phyloP scores from a whole-genome alignment of 1,140 invertebrate genomes.

The Bradysia coprophila region DNA sequence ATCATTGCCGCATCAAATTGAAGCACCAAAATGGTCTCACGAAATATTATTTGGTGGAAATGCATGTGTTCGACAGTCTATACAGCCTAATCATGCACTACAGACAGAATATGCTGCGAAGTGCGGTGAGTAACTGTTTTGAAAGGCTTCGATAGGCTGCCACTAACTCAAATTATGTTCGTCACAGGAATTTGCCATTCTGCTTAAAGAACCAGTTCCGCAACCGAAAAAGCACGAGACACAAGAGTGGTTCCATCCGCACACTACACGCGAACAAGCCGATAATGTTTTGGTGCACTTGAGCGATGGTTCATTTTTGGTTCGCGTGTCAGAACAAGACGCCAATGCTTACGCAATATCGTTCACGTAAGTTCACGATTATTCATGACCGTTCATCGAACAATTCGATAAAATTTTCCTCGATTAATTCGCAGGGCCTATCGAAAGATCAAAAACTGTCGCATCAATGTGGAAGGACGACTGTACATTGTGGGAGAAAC shows the following conservation, averaged over 20 bases:
- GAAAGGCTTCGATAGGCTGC: constrained; percentile 3
- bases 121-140: constrained; percentile 34
- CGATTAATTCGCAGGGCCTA: constrained; percentile 46
- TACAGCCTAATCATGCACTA: constrained; percentile 88
- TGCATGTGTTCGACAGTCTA: constrained; percentile 77
- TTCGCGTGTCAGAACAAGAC: constrained; percentile 73
- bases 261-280: constrained; percentile 57
- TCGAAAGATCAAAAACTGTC: constrained; percentile 87
- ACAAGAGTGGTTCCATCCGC: constrained; percentile 85
- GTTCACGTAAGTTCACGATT: constrained; percentile 46
- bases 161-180: constrained; percentile 4
- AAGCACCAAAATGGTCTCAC: constrained; percentile 77
- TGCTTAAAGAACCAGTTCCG: constrained; percentile 76
- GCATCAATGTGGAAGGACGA: constrained; percentile 78
- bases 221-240: constrained; percentile 87
- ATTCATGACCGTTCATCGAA: background rate
- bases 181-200: constrained; percentile 64
- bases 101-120: constrained; percentile 63
- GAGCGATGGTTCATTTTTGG: constrained; percentile 81
- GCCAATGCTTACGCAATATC: constrained; percentile 80
- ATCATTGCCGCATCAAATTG: constrained; percentile 83
- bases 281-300: constrained; percentile 73
- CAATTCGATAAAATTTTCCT: background rate
- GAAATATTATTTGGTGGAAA: constrained; percentile 84
- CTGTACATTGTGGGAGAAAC: constrained; percentile 77